Evolutionary conservation across 37 sponge, comb jelly and placozoan genomes (phyloP), one percentile per base, ranked within the genome.

Genomic region (Beroe ovata): DNA sequence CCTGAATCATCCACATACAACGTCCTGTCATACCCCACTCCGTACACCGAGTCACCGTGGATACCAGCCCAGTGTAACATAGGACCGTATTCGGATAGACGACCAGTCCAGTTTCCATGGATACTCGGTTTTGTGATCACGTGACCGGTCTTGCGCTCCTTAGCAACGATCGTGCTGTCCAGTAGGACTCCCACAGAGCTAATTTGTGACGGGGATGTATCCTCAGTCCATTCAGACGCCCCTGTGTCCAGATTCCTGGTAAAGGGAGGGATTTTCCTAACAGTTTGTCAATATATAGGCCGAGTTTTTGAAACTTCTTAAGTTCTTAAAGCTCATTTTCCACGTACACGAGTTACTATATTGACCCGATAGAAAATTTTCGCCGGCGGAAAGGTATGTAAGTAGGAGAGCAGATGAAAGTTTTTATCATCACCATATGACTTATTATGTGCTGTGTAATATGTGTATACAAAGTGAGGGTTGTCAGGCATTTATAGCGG

Each of bases 1-100:
- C n/a, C n/a, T n/a, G n/a, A n/a, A n/a, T n/a, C n/a, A 11, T 47
- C 54, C 11, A 6, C 11, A 47, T 47, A 47, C 54, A 77, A 54
- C 26, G 29, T 19, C 38, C 84, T 77, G 54, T 77, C 84, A 25
- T 77, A 39, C 4, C 84, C 84, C 8, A 77, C 54, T 6, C 84
- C 84, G 41, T 47, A 47, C 54, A 47, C 54, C 54, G 54, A 6
- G 54, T 47, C 11, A 47, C 54, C 54, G 11, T 47, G 54, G 54
- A 16, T 16, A 47, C 54, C 54, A 47, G 54, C 54, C 54, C 54
- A 47, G 54, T 47, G 54, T 6, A 16, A 11, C 54, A 47, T 47
- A 11, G 54, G 54, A 47, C 54, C 11, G 11, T 16, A 47, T 11
- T 47, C 54, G 11, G 54, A 6, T 16, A 47, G 54, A 16, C 54